phyloP scores from a whole-genome alignment of 2,888 invertebrate species.

The Calliopum simillimum region DNA sequence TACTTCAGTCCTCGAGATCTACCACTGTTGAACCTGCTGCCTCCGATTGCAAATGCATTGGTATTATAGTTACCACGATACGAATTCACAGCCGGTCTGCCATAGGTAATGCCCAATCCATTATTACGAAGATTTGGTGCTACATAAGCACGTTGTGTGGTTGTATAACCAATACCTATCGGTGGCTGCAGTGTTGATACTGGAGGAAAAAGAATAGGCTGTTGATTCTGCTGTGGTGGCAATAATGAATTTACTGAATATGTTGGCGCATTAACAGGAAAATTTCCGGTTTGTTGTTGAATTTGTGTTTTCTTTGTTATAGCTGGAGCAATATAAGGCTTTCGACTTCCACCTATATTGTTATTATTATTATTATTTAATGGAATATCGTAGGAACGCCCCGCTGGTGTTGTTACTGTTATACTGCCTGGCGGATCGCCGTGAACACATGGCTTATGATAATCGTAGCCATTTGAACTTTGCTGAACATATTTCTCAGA shows the following conservation, averaged over 20 bases:
- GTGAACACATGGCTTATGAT: constrained; percentile 50
- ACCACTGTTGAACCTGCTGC: constrained; percentile 52
- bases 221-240: constrained; percentile 41
- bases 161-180: constrained; percentile 39
- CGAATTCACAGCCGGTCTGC: constrained; percentile 43
- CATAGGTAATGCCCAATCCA: constrained; percentile 51
- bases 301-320: constrained; percentile 55
- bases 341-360: constrained; percentile 37
- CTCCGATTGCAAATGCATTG: constrained; percentile 47
- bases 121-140: constrained; percentile 61
- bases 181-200: constrained; percentile 40
- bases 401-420: constrained; percentile 59
- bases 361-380: constrained; percentile 56
- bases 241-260: constrained; percentile 48
- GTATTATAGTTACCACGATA: constrained; percentile 49
- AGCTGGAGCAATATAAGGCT: constrained; percentile 63
- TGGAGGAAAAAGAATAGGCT: constrained; percentile 44
- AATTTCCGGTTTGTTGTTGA: constrained; percentile 3
- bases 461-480: constrained; percentile 53
- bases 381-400: constrained; percentile 59
- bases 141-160: constrained; percentile 65
- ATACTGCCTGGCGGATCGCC: constrained; percentile 51
- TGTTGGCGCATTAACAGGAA: constrained; percentile 30
- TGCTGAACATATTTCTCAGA: constrained; percentile 57
- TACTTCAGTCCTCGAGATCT: constrained; percentile 64